Evolutionary conservation across 2,888 invertebrate species (phyloP), one percentile per base, ranked within the genome.

Genomic region (Agrochola lychnidis): DNA sequence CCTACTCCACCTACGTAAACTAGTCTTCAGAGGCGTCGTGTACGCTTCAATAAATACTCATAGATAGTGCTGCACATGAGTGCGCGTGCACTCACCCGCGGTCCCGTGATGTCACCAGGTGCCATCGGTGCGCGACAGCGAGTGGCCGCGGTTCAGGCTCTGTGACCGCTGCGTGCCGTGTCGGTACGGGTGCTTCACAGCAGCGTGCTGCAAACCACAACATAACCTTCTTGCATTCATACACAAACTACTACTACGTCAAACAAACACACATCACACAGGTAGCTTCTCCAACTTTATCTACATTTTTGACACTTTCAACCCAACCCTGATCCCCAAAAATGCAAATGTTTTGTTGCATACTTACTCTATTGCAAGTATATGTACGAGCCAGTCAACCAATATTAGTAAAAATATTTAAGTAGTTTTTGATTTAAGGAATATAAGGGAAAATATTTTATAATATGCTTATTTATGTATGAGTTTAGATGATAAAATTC

Each of bases 31-130:
- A 57, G 56, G 53, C 16, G 56, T 64, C 40, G 64, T 51, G 25
- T 45, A 73, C 51, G 66, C 61, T 70, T 82, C 51, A 66, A 73
- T 77, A 62, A 73, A 76, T 70, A 67, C 61, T 61, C 48, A 70
- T 70, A 61, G 56, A 68, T 66, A 51, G 22, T 63, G 67, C 57
- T 82, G 81, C 81, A 80, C 70, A 72, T 75, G 61, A 70, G 68
- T 79, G 79, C 51, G 22, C 61, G 63, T 45, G 69, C 73, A 81
- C 83, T 84, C 94, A 97, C 97, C 97, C 97, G 97, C 97, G 97
- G 97, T 97, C 96, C 97, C 97, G 97, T 98, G 97, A 97, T 98
- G 98, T 98, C 98, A 98, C 98, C 98, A 98, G 97, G 98, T 97
- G 94, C 97, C 97, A 97, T 97, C 97, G 95, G 97, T 97, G 93